phyloP scores from a whole-genome alignment of 2,888 invertebrate genomes.

The Cryptosula pallasiana region DNA sequence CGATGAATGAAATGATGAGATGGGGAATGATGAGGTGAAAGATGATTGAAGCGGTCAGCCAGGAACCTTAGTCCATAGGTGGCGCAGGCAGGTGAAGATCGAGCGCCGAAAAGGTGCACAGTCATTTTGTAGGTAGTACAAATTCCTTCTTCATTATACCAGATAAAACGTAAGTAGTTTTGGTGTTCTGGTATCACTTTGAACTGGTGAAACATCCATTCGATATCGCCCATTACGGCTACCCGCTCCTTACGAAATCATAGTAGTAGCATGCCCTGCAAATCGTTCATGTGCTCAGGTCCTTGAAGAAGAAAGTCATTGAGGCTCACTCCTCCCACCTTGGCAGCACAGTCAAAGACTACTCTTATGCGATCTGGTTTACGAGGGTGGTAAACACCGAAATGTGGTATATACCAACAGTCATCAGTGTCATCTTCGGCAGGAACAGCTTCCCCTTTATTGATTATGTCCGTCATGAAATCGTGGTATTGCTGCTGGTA shows the following conservation, averaged over 20 bases:
- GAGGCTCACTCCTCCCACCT: too few species aligned
- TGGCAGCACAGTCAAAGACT: too few species aligned
- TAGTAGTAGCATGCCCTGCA: constrained; percentile 30
- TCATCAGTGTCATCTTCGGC: background rate
- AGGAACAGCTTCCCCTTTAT: constrained; percentile 12
- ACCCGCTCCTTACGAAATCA: constrained; percentile 29
- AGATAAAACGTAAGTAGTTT: constrained; percentile 30
- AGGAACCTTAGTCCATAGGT: too few species aligned
- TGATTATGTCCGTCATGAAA: constrained; percentile 16
- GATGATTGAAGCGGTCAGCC: background rate
- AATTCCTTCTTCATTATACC: constrained; percentile 29
- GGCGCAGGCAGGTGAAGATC: too few species aligned
- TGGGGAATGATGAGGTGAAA: background rate
- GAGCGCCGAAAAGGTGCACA: too few species aligned
- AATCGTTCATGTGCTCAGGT: constrained; percentile 30
- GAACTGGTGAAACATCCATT: constrained; percentile 32
- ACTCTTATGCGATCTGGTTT: constrained; percentile 29
- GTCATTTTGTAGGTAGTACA: constrained; percentile 30
- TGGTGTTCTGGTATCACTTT: constrained; percentile 28
- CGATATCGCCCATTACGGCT: constrained; percentile 30
- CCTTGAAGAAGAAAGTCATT: constrained; percentile 29
- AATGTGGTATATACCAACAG: constrained; percentile 31
- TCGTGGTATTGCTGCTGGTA: constrained; percentile 7
- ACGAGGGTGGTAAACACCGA: constrained; percentile 30
- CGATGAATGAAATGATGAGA: constrained; percentile 14